Conservation (phyloP, 2,113 vertebrate species). For the Brevimyrus niger region DNA sequence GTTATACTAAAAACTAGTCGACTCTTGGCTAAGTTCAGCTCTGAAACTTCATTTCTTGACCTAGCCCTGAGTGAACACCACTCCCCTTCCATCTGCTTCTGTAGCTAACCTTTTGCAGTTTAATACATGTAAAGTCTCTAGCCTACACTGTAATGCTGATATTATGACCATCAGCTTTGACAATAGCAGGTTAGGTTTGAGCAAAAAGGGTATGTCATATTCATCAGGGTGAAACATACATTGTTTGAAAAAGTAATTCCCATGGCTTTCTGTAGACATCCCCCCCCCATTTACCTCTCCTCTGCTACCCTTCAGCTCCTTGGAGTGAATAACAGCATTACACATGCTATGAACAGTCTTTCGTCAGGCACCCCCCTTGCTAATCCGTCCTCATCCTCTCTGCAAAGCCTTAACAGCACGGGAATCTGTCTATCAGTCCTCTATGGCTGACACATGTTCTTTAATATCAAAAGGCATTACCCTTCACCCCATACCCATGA, state of each 20-base stretch:
- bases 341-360: constrained; percentile 11
- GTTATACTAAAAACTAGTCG: not conserved
- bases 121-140: not conserved
- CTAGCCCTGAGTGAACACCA: not conserved
- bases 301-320: not conserved
- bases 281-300: not conserved
- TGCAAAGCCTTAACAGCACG: constrained; percentile 8
- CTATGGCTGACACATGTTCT: constrained; percentile 34
- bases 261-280: not conserved
- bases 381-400: constrained; percentile 24
- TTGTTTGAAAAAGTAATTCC: not conserved
- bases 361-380: not conserved
- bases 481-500: constrained; percentile 24
- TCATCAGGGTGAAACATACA: constrained; percentile 31
- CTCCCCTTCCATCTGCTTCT: not conserved
- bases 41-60: not conserved
- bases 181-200: not conserved
- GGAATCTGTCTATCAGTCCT: constrained; percentile 37
- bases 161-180: not conserved
- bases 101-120: not conserved
- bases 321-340: constrained; percentile 14
- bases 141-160: not conserved
- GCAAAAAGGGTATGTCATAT: not conserved
- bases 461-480: constrained; percentile 34
- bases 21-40: not conserved